A percentile compares a stretch with the other conserved stretches of the same genome.
These are phyloP conservation scores for Mesocentrotus franciscanus DNA, from an alignment of 53 echinoderm and acorn worm species.

Conservation along the genomic window DNA sequence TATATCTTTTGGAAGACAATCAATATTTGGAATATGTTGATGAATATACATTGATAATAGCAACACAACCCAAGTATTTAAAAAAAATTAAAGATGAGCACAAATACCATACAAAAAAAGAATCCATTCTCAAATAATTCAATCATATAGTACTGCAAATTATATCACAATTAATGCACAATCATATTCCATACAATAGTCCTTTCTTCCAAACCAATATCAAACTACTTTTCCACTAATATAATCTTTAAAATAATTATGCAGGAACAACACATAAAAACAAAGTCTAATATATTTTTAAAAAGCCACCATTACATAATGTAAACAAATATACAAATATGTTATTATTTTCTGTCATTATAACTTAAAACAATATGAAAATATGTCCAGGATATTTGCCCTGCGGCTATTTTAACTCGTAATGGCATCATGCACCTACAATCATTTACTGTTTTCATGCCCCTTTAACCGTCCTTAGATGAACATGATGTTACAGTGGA, in stretches of 20 bases:
- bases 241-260: background rate
- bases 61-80: background rate
- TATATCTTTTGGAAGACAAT: background rate
- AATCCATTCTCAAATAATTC: background rate
- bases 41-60: background rate
- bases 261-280: background rate
- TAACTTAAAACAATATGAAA: background rate
- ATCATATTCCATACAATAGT: background rate
- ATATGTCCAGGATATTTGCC: background rate
- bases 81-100: background rate
- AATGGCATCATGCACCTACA: too few species aligned
- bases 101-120: background rate
- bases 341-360: background rate
- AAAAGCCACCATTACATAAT: background rate
- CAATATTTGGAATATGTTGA: background rate
- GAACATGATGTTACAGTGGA: too few species aligned
- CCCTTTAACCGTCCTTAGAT: too few species aligned
- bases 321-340: background rate
- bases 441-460: too few species aligned
- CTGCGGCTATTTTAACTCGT: background rate
- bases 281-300: background rate
- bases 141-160: constrained; percentile 33
- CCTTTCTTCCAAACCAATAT: background rate
- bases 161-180: constrained; percentile 21
- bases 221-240: background rate